Evolutionary conservation across 2,888 invertebrate species (phyloP).

Genomic region (Euzetes globulus): DNA sequence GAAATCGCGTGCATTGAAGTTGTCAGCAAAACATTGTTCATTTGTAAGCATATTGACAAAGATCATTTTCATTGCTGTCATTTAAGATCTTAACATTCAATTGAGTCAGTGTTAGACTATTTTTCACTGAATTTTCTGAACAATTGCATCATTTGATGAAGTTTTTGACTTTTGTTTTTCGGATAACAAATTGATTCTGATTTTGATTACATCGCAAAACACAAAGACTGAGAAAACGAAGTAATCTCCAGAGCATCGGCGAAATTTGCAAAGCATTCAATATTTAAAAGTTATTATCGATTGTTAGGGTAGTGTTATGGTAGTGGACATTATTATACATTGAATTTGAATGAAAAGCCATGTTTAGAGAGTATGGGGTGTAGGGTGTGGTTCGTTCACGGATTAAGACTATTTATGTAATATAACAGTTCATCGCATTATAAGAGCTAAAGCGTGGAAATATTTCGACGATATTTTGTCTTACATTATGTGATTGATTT

Average conservation of each 20-base stretch:
- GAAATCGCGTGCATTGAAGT: too few species aligned
- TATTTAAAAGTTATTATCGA: conserved; percentile 19
- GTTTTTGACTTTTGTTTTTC: too few species aligned
- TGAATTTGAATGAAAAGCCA: conserved; percentile 1
- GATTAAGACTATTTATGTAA: conserved; percentile 27
- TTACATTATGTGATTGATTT: conserved; percentile 28
- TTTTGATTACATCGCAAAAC: too few species aligned
- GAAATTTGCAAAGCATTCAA: background rate
- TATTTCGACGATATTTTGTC: conserved; percentile 27
- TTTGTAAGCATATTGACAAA: too few species aligned
- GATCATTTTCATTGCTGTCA: too few species aligned
- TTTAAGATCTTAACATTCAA: too few species aligned
- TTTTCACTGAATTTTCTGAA: too few species aligned
- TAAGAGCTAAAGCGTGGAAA: conserved; percentile 26
- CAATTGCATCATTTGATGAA: too few species aligned
- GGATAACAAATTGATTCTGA: too few species aligned
- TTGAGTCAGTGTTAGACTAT: too few species aligned
- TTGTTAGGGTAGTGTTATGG: conserved; percentile 5
- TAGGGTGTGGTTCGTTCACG: conserved; percentile 30
- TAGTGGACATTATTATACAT: conserved; percentile 27
- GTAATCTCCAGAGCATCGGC: background rate
- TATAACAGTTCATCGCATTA: conserved; percentile 19
- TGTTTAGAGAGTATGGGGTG: conserved; percentile 3
- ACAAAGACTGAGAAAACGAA: background rate
- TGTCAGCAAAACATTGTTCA: too few species aligned